A percentile compares a stretch with the other conserved stretches of the same genome.
phyloP scores from a whole-genome alignment of 2,888 invertebrate species.

The Fragum fragum region DNA sequence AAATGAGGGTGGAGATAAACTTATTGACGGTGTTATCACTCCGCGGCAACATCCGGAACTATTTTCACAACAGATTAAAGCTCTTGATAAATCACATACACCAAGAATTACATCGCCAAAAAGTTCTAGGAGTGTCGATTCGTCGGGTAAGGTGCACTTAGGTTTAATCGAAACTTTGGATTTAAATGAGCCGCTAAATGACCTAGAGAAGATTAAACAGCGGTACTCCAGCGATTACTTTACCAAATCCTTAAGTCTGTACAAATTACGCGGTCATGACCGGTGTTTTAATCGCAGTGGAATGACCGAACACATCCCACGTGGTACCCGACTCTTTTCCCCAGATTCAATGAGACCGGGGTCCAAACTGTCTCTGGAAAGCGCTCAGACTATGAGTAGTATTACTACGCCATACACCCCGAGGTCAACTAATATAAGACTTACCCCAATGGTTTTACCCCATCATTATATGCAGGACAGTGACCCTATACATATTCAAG shows the following conservation, averaged over 20 bases:
- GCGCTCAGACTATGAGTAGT: slow-evolving; percentile 41
- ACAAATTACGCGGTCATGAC: slow-evolving; percentile 65
- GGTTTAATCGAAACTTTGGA: slow-evolving; percentile 64
- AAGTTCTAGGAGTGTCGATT: slow-evolving; percentile 59
- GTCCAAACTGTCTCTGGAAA: slow-evolving; percentile 40
- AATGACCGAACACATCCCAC: slow-evolving; percentile 48
- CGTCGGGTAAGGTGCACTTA: slow-evolving; percentile 61
- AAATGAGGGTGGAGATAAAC: slow-evolving; percentile 46
- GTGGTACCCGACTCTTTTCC: slow-evolving; percentile 48
- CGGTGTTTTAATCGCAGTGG: slow-evolving; percentile 50
- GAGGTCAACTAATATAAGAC: neutral
- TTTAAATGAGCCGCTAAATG: slow-evolving; percentile 60
- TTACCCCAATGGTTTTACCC: slow-evolving; percentile 19
- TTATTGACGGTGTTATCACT: slow-evolving; percentile 51
- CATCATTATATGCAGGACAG: slow-evolving; percentile 22
- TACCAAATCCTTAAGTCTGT: slow-evolving; percentile 55
- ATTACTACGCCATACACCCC: slow-evolving; percentile 7
- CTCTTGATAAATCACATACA: slow-evolving; percentile 33
- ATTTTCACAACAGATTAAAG: slow-evolving; percentile 59
- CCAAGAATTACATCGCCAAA: slow-evolving; percentile 57
- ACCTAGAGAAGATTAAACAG: slow-evolving; percentile 64
- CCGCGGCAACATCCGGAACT: slow-evolving; percentile 66
- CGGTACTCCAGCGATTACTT: slow-evolving; percentile 63
- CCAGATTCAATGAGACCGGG: slow-evolving; percentile 20
- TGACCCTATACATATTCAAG: slow-evolving; percentile 1